These are phyloP conservation scores for Laspeyria flexula DNA, from an alignment of 2,888 invertebrate species.

Conservation along the genomic window DNA sequence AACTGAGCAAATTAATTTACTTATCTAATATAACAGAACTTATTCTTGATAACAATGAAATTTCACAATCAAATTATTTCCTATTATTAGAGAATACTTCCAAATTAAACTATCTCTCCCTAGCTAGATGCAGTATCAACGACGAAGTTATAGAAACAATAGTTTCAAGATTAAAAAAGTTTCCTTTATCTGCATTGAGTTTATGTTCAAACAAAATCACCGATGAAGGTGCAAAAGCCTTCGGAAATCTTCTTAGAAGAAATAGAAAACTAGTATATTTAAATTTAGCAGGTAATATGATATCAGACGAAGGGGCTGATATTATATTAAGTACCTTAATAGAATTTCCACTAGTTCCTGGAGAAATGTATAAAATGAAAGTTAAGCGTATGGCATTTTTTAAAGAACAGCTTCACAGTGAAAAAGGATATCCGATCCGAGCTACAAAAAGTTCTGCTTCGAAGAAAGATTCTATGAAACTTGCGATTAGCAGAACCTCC, in stretches of 20 bases:
- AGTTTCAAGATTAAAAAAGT: conserved; percentile 52
- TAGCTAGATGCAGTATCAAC: conserved; percentile 60
- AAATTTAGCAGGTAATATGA: conserved; percentile 61
- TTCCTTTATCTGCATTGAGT: conserved; percentile 57
- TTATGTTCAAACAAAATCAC: conserved; percentile 65
- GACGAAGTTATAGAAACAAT: conserved; percentile 55
- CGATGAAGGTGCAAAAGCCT: conserved; percentile 53
- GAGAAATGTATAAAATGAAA: conserved; percentile 43
- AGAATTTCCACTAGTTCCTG: conserved; percentile 51
- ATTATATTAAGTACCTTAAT: conserved; percentile 48
- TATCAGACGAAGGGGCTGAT: conserved; percentile 58
- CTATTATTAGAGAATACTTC: conserved; percentile 47
- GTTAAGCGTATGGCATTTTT: neutral
- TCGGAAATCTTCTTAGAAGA: conserved; percentile 54
- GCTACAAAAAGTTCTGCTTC: neutral
- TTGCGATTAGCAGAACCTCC: no score
- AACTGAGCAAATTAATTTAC: conserved; percentile 55
- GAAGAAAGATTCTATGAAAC: neutral
- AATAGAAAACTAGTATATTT: conserved; percentile 63
- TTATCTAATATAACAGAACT: conserved; percentile 60
- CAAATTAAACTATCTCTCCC: conserved; percentile 54
- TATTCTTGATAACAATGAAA: conserved; percentile 54
- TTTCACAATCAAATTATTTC: conserved; percentile 57
- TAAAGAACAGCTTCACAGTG: neutral
- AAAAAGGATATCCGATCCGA: neutral